A percentile compares a stretch with the other conserved stretches of the same genome.
Conservation (phyloP, 2,113 vertebrate species). For the Emydura subglobosa region DNA sequence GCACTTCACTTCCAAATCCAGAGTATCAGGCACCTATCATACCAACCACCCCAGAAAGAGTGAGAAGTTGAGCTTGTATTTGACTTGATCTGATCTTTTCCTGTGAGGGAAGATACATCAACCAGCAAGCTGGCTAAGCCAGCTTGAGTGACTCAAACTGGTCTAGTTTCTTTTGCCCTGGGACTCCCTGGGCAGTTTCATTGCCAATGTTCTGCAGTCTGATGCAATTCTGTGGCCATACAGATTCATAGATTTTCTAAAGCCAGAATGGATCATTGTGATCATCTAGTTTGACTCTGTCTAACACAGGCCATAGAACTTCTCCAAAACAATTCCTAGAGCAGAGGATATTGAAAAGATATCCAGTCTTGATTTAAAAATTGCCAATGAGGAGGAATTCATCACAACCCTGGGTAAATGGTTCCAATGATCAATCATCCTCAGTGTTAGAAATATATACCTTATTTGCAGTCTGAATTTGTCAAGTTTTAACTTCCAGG, state of each 20-base stretch:
- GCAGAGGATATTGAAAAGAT: background rate
- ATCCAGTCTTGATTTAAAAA: background rate
- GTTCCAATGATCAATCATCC: background rate
- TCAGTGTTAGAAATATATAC: background rate
- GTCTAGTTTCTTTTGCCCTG: background rate
- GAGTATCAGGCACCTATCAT: background rate
- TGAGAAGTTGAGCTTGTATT: background rate
- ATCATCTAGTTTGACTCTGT: background rate
- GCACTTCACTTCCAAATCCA: constrained; percentile 7
- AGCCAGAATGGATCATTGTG: background rate
- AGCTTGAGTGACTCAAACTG: background rate
- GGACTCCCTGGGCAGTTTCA: background rate
- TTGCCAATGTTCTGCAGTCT: background rate
- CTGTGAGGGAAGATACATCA: background rate
- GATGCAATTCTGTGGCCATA: constrained; percentile 26
- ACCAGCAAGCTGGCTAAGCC: background rate
- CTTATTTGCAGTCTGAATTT: background rate
- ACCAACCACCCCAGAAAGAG: background rate
- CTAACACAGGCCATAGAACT: background rate
- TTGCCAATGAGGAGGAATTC: background rate
- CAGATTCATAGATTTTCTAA: background rate
- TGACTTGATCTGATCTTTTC: background rate
- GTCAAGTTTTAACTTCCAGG: background rate
- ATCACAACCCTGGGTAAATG: background rate
- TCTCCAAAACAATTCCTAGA: background rate